Conservation (phyloP, 2,113 vertebrate species). For the Cyrtonyx montezumae region DNA sequence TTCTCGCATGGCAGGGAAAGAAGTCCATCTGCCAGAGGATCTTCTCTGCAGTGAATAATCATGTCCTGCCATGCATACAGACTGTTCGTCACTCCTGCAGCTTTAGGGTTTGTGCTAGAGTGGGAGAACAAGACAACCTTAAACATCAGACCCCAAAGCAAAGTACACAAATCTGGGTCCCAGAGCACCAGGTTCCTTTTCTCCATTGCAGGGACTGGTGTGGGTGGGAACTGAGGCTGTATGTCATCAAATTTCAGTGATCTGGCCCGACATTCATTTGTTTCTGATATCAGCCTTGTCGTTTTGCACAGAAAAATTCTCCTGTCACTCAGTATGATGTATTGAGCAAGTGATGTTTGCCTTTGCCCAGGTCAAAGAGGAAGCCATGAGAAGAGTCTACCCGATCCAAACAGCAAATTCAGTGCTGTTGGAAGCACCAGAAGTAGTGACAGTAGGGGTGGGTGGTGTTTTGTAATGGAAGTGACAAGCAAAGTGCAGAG, state of each 20-base stretch:
- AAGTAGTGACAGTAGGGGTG: rapidly evolving
- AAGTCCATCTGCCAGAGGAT: not conserved
- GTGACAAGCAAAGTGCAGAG: not conserved
- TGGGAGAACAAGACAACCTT: not conserved
- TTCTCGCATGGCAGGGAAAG: not conserved
- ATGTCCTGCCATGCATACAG: not conserved
- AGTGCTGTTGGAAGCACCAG: not conserved
- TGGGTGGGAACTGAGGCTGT: not conserved
- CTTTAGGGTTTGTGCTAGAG: not conserved
- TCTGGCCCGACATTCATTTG: not conserved
- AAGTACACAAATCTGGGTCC: not conserved
- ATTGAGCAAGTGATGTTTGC: not conserved
- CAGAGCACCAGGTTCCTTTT: not conserved
- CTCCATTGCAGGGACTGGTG: not conserved
- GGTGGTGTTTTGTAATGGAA: not conserved
- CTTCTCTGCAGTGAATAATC: not conserved
- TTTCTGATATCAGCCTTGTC: not conserved
- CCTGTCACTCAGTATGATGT: not conserved
- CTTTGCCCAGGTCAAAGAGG: not conserved
- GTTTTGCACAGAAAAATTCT: not conserved
- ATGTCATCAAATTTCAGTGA: not conserved
- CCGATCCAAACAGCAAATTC: not conserved
- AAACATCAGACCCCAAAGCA: not conserved
- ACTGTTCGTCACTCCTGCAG: not conserved
- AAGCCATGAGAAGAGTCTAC: not conserved